phyloP scores from a whole-genome alignment of 2,113 vertebrate species.

The Erythrocercus mccallii region DNA sequence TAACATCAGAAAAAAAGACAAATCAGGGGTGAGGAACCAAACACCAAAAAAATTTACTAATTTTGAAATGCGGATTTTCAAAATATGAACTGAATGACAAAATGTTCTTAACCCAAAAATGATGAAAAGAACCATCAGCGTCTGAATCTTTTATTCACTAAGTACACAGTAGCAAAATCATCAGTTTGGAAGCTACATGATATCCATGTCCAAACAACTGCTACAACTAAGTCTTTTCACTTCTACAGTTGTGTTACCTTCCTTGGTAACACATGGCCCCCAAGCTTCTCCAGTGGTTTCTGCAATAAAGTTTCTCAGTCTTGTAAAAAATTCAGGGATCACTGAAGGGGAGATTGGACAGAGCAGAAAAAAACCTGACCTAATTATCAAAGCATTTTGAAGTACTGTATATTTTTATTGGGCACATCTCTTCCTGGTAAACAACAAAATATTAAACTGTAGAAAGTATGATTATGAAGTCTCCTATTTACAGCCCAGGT shows the following conservation, averaged over 20 bases:
- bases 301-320: neutral
- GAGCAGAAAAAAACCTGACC: neutral
- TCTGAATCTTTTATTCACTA: neutral
- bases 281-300: neutral
- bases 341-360: neutral
- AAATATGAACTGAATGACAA: neutral
- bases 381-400: neutral
- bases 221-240: neutral
- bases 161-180: neutral
- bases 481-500: neutral
- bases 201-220: neutral
- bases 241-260: neutral
- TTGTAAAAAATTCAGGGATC: neutral
- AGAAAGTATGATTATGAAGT: neutral
- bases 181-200: neutral
- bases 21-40: neutral
- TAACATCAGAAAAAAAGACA: neutral
- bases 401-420: neutral
- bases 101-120: neutral
- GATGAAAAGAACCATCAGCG: neutral
- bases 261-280: rapidly evolving
- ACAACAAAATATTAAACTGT: neutral
- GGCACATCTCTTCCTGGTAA: neutral
- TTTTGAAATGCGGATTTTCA: neutral
- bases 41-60: neutral